Conservation (phyloP, 2,888 invertebrate species). For the Andrena haemorrhoa region DNA sequence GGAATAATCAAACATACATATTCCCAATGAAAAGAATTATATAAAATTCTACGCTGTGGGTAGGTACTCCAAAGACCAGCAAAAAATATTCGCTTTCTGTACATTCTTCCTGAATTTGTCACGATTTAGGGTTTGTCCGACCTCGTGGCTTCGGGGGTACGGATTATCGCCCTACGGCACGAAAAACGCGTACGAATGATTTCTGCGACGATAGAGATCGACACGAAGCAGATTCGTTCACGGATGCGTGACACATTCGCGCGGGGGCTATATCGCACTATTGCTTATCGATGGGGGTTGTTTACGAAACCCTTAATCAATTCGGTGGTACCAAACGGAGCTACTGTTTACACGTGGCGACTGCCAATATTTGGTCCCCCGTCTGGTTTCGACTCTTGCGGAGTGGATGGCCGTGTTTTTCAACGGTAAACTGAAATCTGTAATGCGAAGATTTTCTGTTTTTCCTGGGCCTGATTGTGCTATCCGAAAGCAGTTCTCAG, state of each 20-base stretch:
- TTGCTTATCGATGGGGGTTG: constrained; percentile 40
- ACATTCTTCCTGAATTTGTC: not conserved
- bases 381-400: constrained; percentile 40
- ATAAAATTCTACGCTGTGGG: not conserved
- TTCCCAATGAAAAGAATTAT: no score
- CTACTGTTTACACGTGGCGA: constrained; percentile 41
- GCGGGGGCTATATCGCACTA: constrained; percentile 17
- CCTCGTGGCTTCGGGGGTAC: not conserved
- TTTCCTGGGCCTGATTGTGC: not conserved
- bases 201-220: not conserved
- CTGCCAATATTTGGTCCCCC: constrained; percentile 54
- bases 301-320: constrained; percentile 62
- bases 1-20: no score
- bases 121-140: not conserved
- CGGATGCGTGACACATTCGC: constrained; percentile 35
- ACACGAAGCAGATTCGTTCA: constrained; percentile 16
- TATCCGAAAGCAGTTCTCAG: not conserved
- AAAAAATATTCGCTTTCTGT: not conserved
- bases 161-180: constrained; percentile 3
- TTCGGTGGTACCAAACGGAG: constrained; percentile 45
- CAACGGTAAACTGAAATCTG: constrained; percentile 10
- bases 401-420: constrained; percentile 26
- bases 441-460: not conserved
- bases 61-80: no score
- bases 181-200: not conserved